phyloP scores from a whole-genome alignment of 2,888 invertebrate species.

The Xanthorhoe designata region DNA sequence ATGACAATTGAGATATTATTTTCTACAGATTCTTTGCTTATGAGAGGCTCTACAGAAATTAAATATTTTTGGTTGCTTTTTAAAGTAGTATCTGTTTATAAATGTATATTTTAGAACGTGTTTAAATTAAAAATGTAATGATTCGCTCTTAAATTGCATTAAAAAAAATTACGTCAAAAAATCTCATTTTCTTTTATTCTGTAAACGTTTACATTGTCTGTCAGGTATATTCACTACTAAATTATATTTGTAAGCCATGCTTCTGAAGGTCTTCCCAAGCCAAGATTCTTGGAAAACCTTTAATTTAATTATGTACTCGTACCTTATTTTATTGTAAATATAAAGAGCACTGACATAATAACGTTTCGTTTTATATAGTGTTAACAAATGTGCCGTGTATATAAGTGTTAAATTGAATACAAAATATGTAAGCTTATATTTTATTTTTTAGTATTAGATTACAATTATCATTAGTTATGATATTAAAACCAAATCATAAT shows the following conservation, averaged over 20 bases:
- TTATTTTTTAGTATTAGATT: constrained; percentile 36
- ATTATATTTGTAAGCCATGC: not conserved
- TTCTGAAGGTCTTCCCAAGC: not conserved
- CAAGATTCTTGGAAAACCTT: constrained; percentile 15
- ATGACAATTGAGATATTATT: no score
- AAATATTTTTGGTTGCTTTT: no score
- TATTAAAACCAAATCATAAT: constrained; percentile 75
- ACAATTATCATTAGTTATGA: constrained; percentile 31
- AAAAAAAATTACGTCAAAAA: no score
- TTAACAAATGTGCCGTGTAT: constrained; percentile 80
- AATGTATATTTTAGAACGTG: no score
- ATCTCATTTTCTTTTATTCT: no score
- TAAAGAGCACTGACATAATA: constrained; percentile 69
- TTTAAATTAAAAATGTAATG: no score
- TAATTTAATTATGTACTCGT: constrained; percentile 52
- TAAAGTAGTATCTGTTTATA: no score
- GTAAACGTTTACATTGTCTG: no score
- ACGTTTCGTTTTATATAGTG: constrained; percentile 55
- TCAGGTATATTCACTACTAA: not conserved
- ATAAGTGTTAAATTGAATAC: constrained; percentile 68
- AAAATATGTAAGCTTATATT: constrained; percentile 56
- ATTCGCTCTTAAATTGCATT: no score
- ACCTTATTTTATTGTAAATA: constrained; percentile 77
- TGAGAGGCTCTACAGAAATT: no score
- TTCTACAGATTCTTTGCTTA: no score